Evolutionary conservation across 2,797 vertebrate genomes (phyloP).

Genomic region (Arrhamphus sclerolepis): DNA sequence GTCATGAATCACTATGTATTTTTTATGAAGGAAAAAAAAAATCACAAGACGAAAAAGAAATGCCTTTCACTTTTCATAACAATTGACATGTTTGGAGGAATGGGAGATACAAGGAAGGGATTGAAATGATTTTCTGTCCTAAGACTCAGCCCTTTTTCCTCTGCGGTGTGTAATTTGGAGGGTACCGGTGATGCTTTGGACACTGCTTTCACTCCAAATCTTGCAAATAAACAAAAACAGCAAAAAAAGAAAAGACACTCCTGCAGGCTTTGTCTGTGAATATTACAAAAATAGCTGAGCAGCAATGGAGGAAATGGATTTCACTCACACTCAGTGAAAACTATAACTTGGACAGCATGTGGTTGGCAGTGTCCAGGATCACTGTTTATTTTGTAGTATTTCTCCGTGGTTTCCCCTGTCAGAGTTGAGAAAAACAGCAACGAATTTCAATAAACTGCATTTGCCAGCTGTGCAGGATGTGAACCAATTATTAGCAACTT

Average conservation of each 20-base stretch:
- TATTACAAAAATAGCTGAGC: too few species aligned
- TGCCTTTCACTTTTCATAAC: slow-evolving; percentile 41
- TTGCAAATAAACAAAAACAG: slow-evolving; percentile 13
- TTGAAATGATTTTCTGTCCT: slow-evolving; percentile 63
- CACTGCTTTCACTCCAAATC: slow-evolving; percentile 61
- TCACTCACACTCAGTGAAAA: slow-evolving; percentile 30
- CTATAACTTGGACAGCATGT: slow-evolving; percentile 45
- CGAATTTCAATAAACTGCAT: slow-evolving; percentile 16
- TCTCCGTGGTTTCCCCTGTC: slow-evolving; percentile 14
- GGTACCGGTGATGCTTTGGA: slow-evolving; percentile 51
- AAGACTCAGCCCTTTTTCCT: slow-evolving; percentile 50
- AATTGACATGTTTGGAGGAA: slow-evolving; percentile 45
- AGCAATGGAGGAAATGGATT: slow-evolving; percentile 28
- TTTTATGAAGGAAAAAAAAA: slow-evolving; percentile 32
- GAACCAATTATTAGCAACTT: slow-evolving; percentile 54
- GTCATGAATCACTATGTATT: slow-evolving; percentile 53
- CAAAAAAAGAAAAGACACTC: slow-evolving; percentile 42
- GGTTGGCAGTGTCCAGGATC: slow-evolving; percentile 28
- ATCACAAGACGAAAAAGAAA: slow-evolving; percentile 1
- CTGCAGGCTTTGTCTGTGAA: slow-evolving; percentile 34
- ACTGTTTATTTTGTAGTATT: slow-evolving; percentile 13
- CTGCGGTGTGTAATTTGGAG: slow-evolving; percentile 64
- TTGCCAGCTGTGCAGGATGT: slow-evolving; percentile 12
- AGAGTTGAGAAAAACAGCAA: slow-evolving; percentile 11
- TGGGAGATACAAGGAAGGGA: slow-evolving; percentile 49